phyloP scores from a whole-genome alignment of 2,113 vertebrate genomes.

The Psammodynastes pulverulentus region DNA sequence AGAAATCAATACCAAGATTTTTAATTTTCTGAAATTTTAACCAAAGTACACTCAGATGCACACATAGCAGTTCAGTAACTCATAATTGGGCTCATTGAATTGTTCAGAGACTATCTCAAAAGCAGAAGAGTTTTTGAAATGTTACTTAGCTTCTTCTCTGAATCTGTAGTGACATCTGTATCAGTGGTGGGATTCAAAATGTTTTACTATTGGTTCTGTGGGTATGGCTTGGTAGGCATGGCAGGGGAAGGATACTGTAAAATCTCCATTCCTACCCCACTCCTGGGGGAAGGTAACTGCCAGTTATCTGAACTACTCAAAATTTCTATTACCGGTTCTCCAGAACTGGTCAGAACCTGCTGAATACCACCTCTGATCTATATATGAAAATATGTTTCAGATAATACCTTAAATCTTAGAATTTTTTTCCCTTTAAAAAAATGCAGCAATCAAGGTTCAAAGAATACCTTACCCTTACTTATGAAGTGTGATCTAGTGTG shows the following conservation, averaged over 20 bases:
- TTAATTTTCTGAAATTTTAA: background rate
- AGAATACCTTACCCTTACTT: background rate
- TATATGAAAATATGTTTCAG: background rate
- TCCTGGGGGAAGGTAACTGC: too few relatives aligned
- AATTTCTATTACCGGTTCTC: too few relatives aligned
- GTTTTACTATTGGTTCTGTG: too few relatives aligned
- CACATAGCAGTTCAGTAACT: background rate
- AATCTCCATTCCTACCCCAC: too few relatives aligned
- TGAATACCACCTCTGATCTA: too few relatives aligned
- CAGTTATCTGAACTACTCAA: too few relatives aligned
- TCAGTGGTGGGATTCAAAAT: too few relatives aligned
- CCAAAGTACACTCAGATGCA: background rate
- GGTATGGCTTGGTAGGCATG: too few relatives aligned
- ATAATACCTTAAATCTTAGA: background rate
- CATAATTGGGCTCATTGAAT: background rate
- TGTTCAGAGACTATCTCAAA: background rate
- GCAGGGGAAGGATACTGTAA: too few relatives aligned
- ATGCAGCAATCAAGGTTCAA: background rate
- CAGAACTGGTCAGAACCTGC: too few relatives aligned
- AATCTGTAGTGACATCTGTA: background rate
- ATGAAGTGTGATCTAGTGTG: background rate
- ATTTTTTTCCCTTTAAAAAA: background rate
- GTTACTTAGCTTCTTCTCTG: background rate
- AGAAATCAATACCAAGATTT: background rate
- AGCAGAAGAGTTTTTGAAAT: background rate